These are phyloP conservation scores for Characodon lateralis DNA, from an alignment of 2,797 vertebrate genomes.

Conservation along the genomic window DNA sequence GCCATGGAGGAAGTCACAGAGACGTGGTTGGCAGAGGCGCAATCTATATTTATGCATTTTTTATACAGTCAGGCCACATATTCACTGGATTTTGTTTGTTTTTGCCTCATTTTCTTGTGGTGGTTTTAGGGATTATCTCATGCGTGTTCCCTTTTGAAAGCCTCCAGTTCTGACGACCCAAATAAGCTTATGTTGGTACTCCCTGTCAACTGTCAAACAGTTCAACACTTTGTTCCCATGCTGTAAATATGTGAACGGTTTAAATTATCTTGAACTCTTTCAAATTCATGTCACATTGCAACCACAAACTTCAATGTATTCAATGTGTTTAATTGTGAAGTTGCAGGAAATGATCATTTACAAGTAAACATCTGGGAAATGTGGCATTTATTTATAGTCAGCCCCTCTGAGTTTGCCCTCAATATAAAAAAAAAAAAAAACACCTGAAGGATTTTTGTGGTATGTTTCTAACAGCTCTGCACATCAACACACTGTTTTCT, in stretches of 20 bases:
- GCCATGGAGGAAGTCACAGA: constrained; percentile 65
- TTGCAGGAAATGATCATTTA: not conserved
- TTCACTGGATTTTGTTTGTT: constrained; percentile 25
- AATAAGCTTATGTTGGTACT: not conserved
- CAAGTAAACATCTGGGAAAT: no score
- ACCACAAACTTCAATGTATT: not conserved
- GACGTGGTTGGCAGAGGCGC: constrained; percentile 39
- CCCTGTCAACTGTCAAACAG: not conserved
- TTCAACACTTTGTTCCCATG: not conserved
- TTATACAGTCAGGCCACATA: constrained; percentile 35
- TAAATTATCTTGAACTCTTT: not conserved
- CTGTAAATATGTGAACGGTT: not conserved
- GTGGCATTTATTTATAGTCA: no score
- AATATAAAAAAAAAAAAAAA: no score
- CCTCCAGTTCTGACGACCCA: not conserved
- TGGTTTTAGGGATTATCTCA: not conserved
- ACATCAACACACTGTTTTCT: not conserved
- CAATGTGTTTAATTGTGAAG: not conserved
- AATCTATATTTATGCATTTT: constrained; percentile 50
- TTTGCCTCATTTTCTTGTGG: constrained; percentile 30
- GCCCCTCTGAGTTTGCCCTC: no score
- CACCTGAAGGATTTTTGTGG: no score
- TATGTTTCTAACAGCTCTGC: no score
- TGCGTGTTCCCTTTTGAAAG: not conserved
- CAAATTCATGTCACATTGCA: not conserved